Conservation (phyloP, 2,888 invertebrate species). For the Barypeithes pellucidus region DNA sequence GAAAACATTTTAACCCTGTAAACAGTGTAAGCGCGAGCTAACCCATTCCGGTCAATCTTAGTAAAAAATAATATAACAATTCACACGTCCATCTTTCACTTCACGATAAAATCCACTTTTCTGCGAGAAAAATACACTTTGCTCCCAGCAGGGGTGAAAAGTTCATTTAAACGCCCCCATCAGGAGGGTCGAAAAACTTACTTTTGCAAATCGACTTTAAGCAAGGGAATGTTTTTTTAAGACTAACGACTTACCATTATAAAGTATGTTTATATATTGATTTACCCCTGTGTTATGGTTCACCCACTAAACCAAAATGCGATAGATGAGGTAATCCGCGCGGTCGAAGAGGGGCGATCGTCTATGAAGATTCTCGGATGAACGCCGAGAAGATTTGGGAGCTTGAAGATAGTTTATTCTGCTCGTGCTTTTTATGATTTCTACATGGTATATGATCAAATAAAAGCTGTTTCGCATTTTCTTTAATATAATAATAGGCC, state of each 20-base stretch:
- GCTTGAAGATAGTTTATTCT: too few species aligned
- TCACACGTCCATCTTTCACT: too few species aligned
- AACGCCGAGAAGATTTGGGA: conserved; percentile 38
- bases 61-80: too few species aligned
- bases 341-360: conserved; percentile 24
- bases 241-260: conserved; percentile 34
- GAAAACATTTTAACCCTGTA: too few species aligned
- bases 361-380: conserved; percentile 41
- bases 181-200: conserved; percentile 2
- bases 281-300: conserved; percentile 43
- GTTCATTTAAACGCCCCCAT: neutral
- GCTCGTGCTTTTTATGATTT: too few species aligned
- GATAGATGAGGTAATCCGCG: conserved; percentile 46
- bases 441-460: too few species aligned
- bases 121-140: neutral
- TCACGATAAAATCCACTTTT: too few species aligned
- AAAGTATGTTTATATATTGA: conserved; percentile 44
- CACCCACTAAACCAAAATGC: conserved; percentile 52
- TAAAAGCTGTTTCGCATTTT: too few species aligned
- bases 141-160: neutral
- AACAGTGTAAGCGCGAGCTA: too few species aligned
- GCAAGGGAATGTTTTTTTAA: neutral
- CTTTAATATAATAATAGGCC: too few species aligned
- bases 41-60: too few species aligned
- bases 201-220: conserved; percentile 4